Percentiles rank a stretch among this genome's conserved stretches.
Conservation (phyloP, 2,113 vertebrate species). For the human (Homo sapiens) region GRCh38 chr2:38149501-38150000, state of each 20-base stretch:
- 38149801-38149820: not conserved
- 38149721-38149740: not conserved
- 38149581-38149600: not conserved
- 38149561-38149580: not conserved
- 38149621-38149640: not conserved
- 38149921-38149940: not conserved
- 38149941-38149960: not conserved
- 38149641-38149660: not conserved
- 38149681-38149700: not conserved
- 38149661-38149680: not conserved
- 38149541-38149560: not conserved
- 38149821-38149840: not conserved
- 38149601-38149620: rapidly evolving
- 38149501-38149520: not conserved
- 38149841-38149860: not conserved
- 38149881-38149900: not conserved
- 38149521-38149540: not conserved
- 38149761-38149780: not conserved
- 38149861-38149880: not conserved
- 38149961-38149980: not conserved
- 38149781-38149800: not conserved
- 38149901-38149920: not conserved
- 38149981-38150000: not conserved
- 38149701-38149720: not conserved
- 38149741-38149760: not conserved